Base-by-base conservation (phyloP, 2,113 vertebrate species). In the Ciconia stormi region DNA sequence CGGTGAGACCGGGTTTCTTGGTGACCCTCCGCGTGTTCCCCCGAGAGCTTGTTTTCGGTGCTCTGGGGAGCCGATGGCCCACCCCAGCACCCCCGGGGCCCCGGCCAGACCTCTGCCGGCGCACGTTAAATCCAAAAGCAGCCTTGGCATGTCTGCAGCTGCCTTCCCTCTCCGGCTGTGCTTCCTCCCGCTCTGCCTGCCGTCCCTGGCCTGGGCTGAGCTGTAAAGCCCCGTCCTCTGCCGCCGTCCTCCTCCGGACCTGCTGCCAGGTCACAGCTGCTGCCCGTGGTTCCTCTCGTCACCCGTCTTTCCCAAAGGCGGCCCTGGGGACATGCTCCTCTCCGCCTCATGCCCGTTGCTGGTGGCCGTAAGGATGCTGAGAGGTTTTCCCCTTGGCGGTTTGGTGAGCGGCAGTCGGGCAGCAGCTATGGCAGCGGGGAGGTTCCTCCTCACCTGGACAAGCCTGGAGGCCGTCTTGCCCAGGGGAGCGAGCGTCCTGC, bases 81-180 rank as follows among this genome's bases (percentile, higher is more conserved):
- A 74, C 29, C 38, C 63, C 83, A 66, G 36, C 44, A 52, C 17
- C 21, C 22, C 42, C 6, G 3, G 26, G 46, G 16, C 10, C 15
- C 49, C 0, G 3, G 49, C 44, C 38, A 50, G 47, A 58, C 3
- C 13, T 67, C 49, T 81, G 58, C 46, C 4, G 19, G 42, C 12
- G 5, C 3, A 15, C 20, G n/a, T 66, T 87, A 87, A 95, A 78
- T 94, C 59, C 10, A 1, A 84, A 93, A 90, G 73, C 81, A 84
- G 83, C 83, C 59, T 63, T 94, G 83, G 89, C 74, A 90, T 80
- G 78, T 82, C 58, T 89, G 95, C 87, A 94, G 95, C 95, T 93
- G 77, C 87, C 55, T 93, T 87, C 49, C 36, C 36, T 82, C 72
- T 30, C 89, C 1, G 19, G 69, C 94, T 92, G 93, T 50, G 67